Base-by-base conservation (phyloP, 2,113 vertebrate genomes). In the Dolichotis patagonum region DNA sequence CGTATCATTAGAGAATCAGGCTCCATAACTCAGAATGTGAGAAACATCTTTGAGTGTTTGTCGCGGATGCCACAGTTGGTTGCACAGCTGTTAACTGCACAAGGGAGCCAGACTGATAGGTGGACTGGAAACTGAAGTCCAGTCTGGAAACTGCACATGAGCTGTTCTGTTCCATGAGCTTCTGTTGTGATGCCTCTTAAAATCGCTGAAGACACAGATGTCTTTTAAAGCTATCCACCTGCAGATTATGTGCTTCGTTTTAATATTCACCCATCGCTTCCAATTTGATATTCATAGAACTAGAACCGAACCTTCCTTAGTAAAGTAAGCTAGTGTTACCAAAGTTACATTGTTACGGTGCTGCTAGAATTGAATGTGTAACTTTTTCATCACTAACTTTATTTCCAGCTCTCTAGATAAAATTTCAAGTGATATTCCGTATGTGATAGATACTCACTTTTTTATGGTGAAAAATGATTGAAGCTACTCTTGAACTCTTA, bases 401-500 rank as follows among this genome's bases (percentile, higher is more conserved):
- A 43, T 75, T 38, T 67, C 56, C 83, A 84, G 30, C 58, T 96
- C 28, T 96, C 60, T 46, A 58, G 5, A 73, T 16, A 24, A 7
- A 78, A 13, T 41, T 92, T 82, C 9, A 97, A 96, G 58, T 22
- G 95, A 95, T 96, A 92, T 63, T n/a, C 65, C 95, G 95, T 69
- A 88, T 81, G 43, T 83, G 22, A 78, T 87, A 32, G 75, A 16
- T 12, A 80, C 8, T 91, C 41, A 46, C 73, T 28, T 95, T 93
- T 94, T 35, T 28, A 10, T 35, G 84, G 88, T 32, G 95, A 84
- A 90, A 94, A 49, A 28, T 86, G 2, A 81, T 63, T 24, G 54
- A 90, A 24, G 43, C 49, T 62, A 88, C 7, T 52, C 49, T 11
- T 86, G 43, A 67, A 65, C 95, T 94, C 62, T 38, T 73, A 90